Percentiles rank a stretch among this genome's conserved stretches.
Evolutionary conservation across 2,113 vertebrate genomes (phyloP).

Genomic region (Mesitornis unicolor): DNA sequence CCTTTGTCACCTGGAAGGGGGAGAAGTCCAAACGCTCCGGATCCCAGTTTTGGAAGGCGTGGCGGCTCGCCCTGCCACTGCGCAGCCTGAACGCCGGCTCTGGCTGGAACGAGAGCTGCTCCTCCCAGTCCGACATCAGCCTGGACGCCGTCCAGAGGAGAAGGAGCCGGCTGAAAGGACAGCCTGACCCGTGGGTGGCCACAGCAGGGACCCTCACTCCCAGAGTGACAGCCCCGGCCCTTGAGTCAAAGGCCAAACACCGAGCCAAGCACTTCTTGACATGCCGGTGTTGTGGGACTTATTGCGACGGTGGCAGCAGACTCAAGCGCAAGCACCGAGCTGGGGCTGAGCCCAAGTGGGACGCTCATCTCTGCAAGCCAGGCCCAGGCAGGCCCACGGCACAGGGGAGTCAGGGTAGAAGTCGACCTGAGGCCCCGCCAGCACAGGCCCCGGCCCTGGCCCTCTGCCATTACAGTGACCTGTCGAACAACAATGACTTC

Average conservation of each 20-base stretch:
- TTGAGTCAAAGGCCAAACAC: not conserved
- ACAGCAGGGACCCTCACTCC: not conserved
- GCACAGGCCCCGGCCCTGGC: constrained; percentile 62
- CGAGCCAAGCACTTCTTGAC: constrained; percentile 64
- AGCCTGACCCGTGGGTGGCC: not conserved
- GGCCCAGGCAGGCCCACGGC: constrained; percentile 23
- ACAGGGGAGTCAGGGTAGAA: constrained; percentile 47
- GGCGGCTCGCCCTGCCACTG: constrained; percentile 83
- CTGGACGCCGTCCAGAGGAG: constrained; percentile 69
- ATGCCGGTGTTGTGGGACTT: constrained; percentile 77
- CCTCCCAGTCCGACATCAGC: constrained; percentile 89
- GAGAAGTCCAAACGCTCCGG: constrained; percentile 72
- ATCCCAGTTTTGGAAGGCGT: constrained; percentile 88
- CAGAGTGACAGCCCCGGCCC: not conserved
- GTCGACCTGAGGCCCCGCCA: not conserved
- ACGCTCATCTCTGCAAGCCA: constrained; percentile 66
- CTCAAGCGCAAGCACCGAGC: constrained; percentile 61
- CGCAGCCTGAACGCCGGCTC: constrained; percentile 78
- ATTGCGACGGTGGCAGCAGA: constrained; percentile 60
- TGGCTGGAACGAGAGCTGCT: constrained; percentile 88
- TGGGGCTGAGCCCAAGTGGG: constrained; percentile 67
- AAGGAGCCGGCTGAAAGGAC: constrained; percentile 67
- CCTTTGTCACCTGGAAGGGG: constrained; percentile 84
- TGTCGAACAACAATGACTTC: constrained; percentile 81
- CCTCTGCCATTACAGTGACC: constrained; percentile 74